phyloP scores from a whole-genome alignment of 2,113 vertebrate species.

The Misgurnus mizolepis region DNA sequence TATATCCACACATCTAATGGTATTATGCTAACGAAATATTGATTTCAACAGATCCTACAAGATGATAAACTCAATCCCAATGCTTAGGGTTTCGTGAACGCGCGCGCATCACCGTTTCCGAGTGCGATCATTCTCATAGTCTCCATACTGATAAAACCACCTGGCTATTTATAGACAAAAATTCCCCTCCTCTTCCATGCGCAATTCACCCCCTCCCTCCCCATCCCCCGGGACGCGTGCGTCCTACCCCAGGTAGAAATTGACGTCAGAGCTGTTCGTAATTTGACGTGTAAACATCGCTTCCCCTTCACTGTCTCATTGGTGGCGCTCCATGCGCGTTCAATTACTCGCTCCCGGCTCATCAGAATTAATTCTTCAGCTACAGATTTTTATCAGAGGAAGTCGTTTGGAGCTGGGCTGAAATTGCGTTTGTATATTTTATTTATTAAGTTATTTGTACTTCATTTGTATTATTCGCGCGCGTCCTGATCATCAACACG shows the following conservation, averaged over 20 bases:
- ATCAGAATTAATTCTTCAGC: constrained; percentile 45
- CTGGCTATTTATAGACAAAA: constrained; percentile 70
- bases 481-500: constrained; percentile 3
- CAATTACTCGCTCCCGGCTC: constrained; percentile 51
- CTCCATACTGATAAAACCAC: constrained; percentile 32
- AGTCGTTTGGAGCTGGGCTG: neutral
- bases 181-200: constrained; percentile 26
- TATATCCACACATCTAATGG: neutral
- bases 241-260: constrained; percentile 80
- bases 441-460: constrained; percentile 22
- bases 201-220: constrained; percentile 47
- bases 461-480: neutral
- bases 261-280: constrained; percentile 92
- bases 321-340: constrained; percentile 61
- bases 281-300: constrained; percentile 88
- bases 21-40: neutral
- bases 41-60: neutral
- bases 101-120: neutral
- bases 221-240: constrained; percentile 69
- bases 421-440: constrained; percentile 8
- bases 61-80: neutral
- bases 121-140: neutral
- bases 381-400: neutral
- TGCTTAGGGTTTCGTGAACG: neutral
- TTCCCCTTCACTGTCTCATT: constrained; percentile 59